These are phyloP conservation scores for Papilio gigon DNA, from an alignment of 2,888 invertebrate species.

Conservation along the genomic window DNA sequence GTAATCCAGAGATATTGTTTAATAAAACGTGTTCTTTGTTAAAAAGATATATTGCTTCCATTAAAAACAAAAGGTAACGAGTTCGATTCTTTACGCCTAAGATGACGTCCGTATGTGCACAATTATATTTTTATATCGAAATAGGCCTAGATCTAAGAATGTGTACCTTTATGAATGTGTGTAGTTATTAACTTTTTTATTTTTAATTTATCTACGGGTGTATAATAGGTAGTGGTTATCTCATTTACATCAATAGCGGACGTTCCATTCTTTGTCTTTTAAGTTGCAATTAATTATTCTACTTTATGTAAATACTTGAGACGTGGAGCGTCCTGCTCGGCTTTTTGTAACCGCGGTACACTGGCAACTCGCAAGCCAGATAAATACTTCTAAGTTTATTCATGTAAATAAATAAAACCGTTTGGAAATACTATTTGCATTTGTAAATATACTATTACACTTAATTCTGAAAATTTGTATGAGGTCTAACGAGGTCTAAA, in stretches of 20 bases:
- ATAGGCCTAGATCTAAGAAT: background rate
- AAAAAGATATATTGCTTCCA: too few relatives aligned
- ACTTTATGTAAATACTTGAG: slow-evolving; percentile 75
- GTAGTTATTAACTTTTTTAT: background rate
- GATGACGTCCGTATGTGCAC: background rate
- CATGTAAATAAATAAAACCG: slow-evolving; percentile 20
- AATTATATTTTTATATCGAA: background rate
- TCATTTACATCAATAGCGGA: slow-evolving; percentile 77
- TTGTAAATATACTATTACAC: slow-evolving; percentile 11
- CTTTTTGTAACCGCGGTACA: slow-evolving; percentile 56
- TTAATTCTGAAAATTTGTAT: background rate
- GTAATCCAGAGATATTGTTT: too few relatives aligned
- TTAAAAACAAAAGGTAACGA: too few relatives aligned
- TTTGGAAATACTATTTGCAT: slow-evolving; percentile 22
- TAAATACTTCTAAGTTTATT: slow-evolving; percentile 31
- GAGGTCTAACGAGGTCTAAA: background rate
- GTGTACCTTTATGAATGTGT: background rate
- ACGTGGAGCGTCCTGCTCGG: slow-evolving; percentile 59
- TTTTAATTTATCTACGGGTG: slow-evolving; percentile 10
- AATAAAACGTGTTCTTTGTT: too few relatives aligned
- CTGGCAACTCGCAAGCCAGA: slow-evolving; percentile 51
- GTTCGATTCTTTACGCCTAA: background rate
- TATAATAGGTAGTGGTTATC: slow-evolving; percentile 45
- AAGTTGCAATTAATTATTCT: slow-evolving; percentile 80
- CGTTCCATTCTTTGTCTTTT: slow-evolving; percentile 73